phyloP scores from a whole-genome alignment of 2,888 invertebrate genomes.

The Oithona nana region DNA sequence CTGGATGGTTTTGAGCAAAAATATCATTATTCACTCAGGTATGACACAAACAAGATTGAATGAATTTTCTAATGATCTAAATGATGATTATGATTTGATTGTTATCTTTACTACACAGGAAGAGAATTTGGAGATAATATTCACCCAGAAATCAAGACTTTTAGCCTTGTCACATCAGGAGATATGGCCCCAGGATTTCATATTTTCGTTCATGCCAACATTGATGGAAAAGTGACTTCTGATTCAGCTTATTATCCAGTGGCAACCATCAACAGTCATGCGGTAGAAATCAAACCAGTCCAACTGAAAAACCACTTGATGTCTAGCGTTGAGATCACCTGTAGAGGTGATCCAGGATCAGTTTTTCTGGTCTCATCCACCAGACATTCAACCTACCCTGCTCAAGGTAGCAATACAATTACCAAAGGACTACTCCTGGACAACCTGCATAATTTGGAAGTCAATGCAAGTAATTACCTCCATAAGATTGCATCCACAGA shows the following conservation, averaged over 20 bases:
- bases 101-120: too few relatives aligned
- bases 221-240: conserved; percentile 32
- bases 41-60: too few relatives aligned
- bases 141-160: conserved; percentile 26
- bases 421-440: conserved; percentile 26
- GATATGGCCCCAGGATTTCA: conserved; percentile 38
- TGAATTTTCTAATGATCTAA: too few relatives aligned
- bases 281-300: conserved; percentile 34
- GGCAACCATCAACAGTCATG: conserved; percentile 29
- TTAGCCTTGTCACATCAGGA: conserved; percentile 34
- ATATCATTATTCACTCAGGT: conserved; percentile 1
- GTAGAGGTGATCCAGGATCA: conserved; percentile 33
- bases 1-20: conserved; percentile 17
- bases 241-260: conserved; percentile 36
- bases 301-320: conserved; percentile 37
- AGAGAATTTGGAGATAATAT: conserved; percentile 8
- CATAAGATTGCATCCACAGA: conserved; percentile 16
- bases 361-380: conserved; percentile 34
- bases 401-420: conserved; percentile 27
- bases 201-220: conserved; percentile 30
- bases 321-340: conserved; percentile 34
- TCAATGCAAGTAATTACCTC: conserved; percentile 24
- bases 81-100: too few relatives aligned
- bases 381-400: conserved; percentile 23
- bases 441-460: conserved; percentile 25